Base-by-base conservation (phyloP, 2,888 invertebrate genomes). In the Watsonalla binaria region DNA sequence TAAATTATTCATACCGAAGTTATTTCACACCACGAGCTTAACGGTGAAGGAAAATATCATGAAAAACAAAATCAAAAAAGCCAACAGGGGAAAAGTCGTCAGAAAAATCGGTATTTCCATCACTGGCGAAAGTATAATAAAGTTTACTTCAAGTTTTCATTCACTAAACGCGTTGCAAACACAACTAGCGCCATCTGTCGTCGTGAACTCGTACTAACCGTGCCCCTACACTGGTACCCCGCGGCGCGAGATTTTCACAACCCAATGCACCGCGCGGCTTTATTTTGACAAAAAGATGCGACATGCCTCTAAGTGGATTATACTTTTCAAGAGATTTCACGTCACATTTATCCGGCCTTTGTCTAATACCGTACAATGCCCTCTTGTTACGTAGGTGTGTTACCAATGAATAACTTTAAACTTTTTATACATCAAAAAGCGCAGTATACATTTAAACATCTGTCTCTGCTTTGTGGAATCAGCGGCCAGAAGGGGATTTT, bases 281-380 rank as follows among this genome's bases (percentile, higher is more conserved):
- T 83, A 82, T 83, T 83, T 80, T 82, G 80, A 83, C 82, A 85
- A 86, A 84, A 84, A 80, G 76, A 80, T 66, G 70, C 80, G 80
- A 86, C 87, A 88, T 85, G 80, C 87, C 84, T 78, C 78, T 90
- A 90, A 90, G 90, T 90, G 87, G 90, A 90, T 90, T 90, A 90
- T 76, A 66, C 74, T 76, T 80, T 80, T 68, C 66, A 76, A 77
- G 73, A 85, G 83, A 87, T 90, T 90, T 88, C 82, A 90, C 88
- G 84, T 83, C 84, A 78, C 85, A 90, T 90, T 90, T 80, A 84
- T 80, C 78, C 80, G 62, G 58, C 57, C 66, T 76, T 88, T 86
- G 86, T 86, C 77, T 85, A 80, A 74, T 63, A 55, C 52, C 45
- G 15, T 37, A 84, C 82, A 83, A 85, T 84, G 71, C 66, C 58